Evolutionary conservation across 2,113 vertebrate genomes (phyloP), one percentile per base, ranked within the genome.

Genomic region (Podarcis muralis): DNA sequence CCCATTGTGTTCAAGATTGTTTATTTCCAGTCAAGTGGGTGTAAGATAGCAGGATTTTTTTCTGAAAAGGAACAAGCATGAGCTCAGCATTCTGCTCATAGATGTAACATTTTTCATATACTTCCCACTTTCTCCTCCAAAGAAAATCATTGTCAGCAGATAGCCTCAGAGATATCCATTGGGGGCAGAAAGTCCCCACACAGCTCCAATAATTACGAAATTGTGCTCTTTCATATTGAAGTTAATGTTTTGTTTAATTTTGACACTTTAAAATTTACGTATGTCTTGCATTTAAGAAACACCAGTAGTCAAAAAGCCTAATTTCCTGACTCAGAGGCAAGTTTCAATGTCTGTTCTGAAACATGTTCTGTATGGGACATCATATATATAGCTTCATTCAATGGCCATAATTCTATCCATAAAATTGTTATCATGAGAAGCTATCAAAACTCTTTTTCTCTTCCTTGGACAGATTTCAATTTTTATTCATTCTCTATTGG

Each of bases 401-500:
- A 66, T 65, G 35, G 9, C 68, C 62, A 48, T 81, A 81, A n/a
- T 90, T 95, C 79, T 48, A 86, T 88, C 91, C 93, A 80, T 76
- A 84, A 91, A 53, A 5, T 62, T 88, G 91, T 94, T 90, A 90
- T 88, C 84, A 89, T 69, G 93, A 84, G 37, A 92, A 87, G 27
- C 75, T 79, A 79, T 87, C 74, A 85, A 93, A 78, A 30, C 77
- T 87, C n/a, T 66, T 48, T 1, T 53, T 88, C 32, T 91, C 32
- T 87, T 87, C 72, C 72, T 89, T 92, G 35, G 32, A 90, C 22
- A 90, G 40, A 72, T 95, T 94, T 87, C 30, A 91, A 32, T 95
- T 93, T 94, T 78, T 87, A 91, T 91, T 91, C 91, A 91, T 83
- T 88, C 66, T 90, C 35, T 8, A 57, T 75, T 90, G 93, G 59